These are phyloP conservation scores for Karalla daura DNA, from an alignment of 2,797 vertebrate species.

Conservation along the genomic window DNA sequence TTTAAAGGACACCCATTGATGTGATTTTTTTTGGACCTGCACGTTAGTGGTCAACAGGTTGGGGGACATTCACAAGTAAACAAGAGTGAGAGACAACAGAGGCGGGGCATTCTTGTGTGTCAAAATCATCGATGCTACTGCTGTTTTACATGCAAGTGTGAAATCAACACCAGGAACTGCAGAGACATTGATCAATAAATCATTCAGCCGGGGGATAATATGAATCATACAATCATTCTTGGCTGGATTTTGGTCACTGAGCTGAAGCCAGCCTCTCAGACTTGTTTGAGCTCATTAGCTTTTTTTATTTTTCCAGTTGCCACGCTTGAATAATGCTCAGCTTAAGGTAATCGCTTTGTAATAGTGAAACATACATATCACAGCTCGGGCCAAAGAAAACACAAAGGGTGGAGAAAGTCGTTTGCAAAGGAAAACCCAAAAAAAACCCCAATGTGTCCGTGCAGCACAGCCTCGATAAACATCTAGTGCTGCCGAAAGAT, in stretches of 20 bases:
- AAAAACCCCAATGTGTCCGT: constrained; percentile 37
- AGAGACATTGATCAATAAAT: constrained; percentile 31
- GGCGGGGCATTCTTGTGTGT: neutral
- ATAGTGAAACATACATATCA: constrained; percentile 12
- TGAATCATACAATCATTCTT: constrained; percentile 17
- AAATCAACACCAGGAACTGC: constrained; percentile 22
- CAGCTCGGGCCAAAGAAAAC: constrained; percentile 24
- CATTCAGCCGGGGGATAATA: constrained; percentile 22
- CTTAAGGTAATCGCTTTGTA: constrained; percentile 20
- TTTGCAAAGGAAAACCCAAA: constrained; percentile 10
- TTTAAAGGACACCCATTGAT: neutral
- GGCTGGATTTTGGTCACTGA: constrained; percentile 9
- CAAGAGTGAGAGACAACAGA: neutral
- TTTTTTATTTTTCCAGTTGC: constrained; percentile 41
- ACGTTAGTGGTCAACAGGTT: constrained; percentile 43
- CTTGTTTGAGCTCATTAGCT: neutral
- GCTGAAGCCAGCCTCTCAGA: constrained; percentile 5
- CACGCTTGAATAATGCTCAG: constrained; percentile 19
- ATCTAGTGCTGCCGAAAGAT: constrained; percentile 50
- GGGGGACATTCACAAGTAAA: constrained; percentile 11
- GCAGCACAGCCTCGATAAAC: constrained; percentile 33
- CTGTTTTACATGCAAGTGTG: constrained; percentile 20
- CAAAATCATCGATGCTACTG: constrained; percentile 26
- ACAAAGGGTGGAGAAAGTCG: constrained; percentile 15
- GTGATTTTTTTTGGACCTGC: too few species aligned